Evolutionary conservation across 2,888 invertebrate species (phyloP).

Genomic region (Scaeva pyrastri): DNA sequence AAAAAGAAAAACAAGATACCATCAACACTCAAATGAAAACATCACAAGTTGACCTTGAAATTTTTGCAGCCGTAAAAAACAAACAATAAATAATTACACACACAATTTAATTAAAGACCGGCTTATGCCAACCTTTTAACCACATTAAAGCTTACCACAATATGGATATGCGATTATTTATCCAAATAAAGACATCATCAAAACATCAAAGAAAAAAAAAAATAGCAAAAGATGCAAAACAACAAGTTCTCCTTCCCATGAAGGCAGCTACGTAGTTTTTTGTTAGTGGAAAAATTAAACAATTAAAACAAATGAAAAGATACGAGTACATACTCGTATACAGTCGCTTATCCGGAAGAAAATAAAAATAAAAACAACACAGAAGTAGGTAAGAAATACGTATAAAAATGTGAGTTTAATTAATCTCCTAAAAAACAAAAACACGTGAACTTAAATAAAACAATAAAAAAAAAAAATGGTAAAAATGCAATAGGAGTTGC

Average conservation of each 20-base stretch:
- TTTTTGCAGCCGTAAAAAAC: background rate
- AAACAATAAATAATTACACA: conserved; percentile 1
- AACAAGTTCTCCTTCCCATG: too few relatives aligned
- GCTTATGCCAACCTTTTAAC: background rate
- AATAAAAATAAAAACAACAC: too few relatives aligned
- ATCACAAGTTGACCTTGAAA: conserved; percentile 4
- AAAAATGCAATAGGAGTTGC: too few relatives aligned
- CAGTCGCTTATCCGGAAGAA: too few relatives aligned
- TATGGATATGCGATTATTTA: background rate
- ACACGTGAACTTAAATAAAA: too few relatives aligned
- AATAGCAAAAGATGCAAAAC: background rate
- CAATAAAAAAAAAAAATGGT: too few relatives aligned
- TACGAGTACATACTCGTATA: too few relatives aligned
- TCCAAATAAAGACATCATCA: conserved; percentile 12
- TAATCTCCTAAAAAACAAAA: too few relatives aligned
- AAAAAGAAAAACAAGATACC: background rate
- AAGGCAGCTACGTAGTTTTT: too few relatives aligned
- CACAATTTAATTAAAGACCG: conserved; percentile 15
- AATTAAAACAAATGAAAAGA: background rate
- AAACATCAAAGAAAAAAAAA: background rate
- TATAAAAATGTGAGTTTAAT: too few relatives aligned
- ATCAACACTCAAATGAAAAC: background rate
- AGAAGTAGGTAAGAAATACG: too few relatives aligned
- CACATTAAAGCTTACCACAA: conserved; percentile 3
- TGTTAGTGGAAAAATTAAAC: background rate